Percentiles rank a stretch among this genome's conserved stretches.
Conservation (phyloP, 2,888 invertebrate species). For the Vandiemenella viatica region DNA sequence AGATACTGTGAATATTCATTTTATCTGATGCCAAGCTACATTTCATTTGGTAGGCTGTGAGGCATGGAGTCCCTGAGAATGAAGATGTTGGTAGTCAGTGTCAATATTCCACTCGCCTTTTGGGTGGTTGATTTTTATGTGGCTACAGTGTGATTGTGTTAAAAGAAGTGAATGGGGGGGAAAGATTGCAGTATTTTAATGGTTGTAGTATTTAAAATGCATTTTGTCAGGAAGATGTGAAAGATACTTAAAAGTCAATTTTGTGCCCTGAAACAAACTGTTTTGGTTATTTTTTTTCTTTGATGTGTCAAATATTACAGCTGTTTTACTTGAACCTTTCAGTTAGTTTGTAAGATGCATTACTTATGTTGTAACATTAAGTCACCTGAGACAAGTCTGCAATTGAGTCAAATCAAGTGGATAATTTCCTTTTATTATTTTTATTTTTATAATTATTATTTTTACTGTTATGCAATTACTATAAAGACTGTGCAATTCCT, state of each 20-base stretch:
- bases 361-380: background rate
- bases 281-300: too few species aligned
- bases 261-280: background rate
- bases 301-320: too few species aligned
- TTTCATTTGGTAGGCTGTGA: slow-evolving; percentile 15
- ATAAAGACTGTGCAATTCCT: background rate
- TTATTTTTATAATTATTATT: too few species aligned
- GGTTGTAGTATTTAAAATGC: background rate
- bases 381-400: background rate
- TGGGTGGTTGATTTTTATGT: background rate
- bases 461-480: too few species aligned
- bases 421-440: background rate
- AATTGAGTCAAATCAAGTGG: background rate
- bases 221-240: background rate
- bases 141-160: background rate
- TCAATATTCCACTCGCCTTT: background rate
- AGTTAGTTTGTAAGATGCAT: too few species aligned
- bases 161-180: background rate
- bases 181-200: background rate
- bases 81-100: background rate
- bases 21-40: slow-evolving; percentile 6
- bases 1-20: background rate
- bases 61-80: slow-evolving; percentile 6
- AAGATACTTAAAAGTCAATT: background rate
- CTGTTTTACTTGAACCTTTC: too few species aligned